Percentiles rank a stretch among this genome's conserved stretches.
phyloP scores from a whole-genome alignment of 2,113 vertebrate genomes.

The Hippocampus abdominalis region DNA sequence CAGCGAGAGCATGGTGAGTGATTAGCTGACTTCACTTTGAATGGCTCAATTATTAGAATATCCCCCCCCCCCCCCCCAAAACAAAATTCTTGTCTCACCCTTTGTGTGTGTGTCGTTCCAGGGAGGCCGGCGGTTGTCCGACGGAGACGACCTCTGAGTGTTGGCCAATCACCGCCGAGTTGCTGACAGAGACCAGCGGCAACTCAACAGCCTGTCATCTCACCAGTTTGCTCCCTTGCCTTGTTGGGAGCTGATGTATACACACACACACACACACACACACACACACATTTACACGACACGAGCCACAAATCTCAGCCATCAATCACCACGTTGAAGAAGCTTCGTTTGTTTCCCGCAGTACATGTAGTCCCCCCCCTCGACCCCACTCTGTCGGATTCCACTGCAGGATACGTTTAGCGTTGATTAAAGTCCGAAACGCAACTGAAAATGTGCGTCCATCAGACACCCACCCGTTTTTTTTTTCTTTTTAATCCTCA shows the following conservation, averaged over 20 bases:
- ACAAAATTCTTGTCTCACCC: too few relatives aligned
- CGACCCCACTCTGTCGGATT: not conserved
- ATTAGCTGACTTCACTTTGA: not conserved
- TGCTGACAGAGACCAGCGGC: conserved; percentile 34
- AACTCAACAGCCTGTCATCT: conserved; percentile 74
- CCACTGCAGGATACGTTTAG: conserved; percentile 21
- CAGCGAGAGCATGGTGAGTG: conserved; percentile 86
- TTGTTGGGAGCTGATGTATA: conserved; percentile 48
- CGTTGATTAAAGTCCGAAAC: conserved; percentile 15
- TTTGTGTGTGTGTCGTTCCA: conserved; percentile 27
- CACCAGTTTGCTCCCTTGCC: conserved; percentile 79
- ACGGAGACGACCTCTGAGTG: conserved; percentile 82
- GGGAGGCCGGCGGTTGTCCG: conserved; percentile 72
- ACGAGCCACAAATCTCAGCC: conserved; percentile 2
- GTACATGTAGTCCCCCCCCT: conserved; percentile 28
- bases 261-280: conserved; percentile 25
- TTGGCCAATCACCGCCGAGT: conserved; percentile 56
- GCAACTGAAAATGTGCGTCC: conserved; percentile 23
- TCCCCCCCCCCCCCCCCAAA: too few relatives aligned
- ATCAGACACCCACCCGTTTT: conserved; percentile 12
- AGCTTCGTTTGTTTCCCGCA: conserved; percentile 2
- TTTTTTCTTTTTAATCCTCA: not conserved
- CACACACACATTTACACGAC: conserved; percentile 28
- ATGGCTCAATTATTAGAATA: not conserved
- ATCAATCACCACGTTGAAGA: not conserved